Evolutionary conservation across 2,797 vertebrate genomes (phyloP).

Genomic region (Falco peregrinus): DNA sequence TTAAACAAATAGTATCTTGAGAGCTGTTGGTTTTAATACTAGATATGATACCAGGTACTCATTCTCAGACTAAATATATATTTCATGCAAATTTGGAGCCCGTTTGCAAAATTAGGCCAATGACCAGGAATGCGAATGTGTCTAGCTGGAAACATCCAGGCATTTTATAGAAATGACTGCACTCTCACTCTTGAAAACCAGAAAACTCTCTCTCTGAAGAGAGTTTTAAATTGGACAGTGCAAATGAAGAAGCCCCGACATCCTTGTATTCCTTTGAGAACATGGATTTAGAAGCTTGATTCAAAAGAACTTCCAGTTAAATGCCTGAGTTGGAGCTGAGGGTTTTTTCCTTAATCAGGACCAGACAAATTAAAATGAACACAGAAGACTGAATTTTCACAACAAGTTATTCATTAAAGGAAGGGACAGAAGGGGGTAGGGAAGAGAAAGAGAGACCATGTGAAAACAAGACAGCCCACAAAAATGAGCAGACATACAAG

Average conservation of each 20-base stretch:
- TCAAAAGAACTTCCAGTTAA: not conserved
- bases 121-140: not conserved
- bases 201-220: not conserved
- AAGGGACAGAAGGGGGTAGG: not conserved
- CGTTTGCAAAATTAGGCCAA: not conserved
- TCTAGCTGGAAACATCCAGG: not conserved
- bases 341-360: not conserved
- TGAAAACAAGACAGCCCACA: not conserved
- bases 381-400: constrained; percentile 51
- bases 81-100: not conserved
- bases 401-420: constrained; percentile 49
- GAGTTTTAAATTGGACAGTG: not conserved
- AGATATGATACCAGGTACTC: not conserved
- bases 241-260: not conserved
- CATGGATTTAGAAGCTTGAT: not conserved
- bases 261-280: not conserved
- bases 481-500: not conserved
- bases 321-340: not conserved
- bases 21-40: not conserved
- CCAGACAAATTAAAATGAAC: constrained; percentile 56
- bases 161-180: not conserved
- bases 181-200: not conserved
- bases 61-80: not conserved
- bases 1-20: not conserved
- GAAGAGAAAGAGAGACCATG: not conserved